Base-by-base conservation (phyloP, 2,113 vertebrate species). In the Zeus faber region DNA sequence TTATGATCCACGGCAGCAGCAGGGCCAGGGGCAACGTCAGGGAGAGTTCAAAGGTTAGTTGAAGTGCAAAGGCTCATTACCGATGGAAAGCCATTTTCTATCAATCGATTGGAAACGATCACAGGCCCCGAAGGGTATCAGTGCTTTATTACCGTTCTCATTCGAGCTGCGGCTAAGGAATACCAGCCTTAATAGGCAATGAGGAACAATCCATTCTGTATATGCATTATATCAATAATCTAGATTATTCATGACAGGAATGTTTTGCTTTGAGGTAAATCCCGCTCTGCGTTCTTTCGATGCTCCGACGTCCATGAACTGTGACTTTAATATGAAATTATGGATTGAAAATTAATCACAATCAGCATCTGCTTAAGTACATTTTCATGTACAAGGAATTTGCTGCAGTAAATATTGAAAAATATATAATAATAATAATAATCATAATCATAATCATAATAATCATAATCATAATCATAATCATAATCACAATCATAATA, bases 41-140 rank as follows among this genome's bases (percentile, higher is more conserved):
- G 62, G 64, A 37, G 52, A 79, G 84, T 82, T 86, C 83, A 87
- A 80, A 86, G 87, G 85, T 83, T 64, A 84, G 50, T 33, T 40
- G 66, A 82, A 83, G 78, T 83, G 81, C 48, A 51, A 54, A 20
- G 57, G 71, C 77, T 85, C 79, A 84, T 85, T 74, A 74, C 56
- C 3, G 63, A 54, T 18, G 62, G 51, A 62, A 54, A 86, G 73
- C 73, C 73, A 27, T 83, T 83, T 83, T 81, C 76, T 74, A 80
- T 85, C 74, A 72, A 76, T 88, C 72, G 84, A 87, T 87, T 83
- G 76, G 50, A 69, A 80, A 84, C 77, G 79, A 80, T 81, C 57
- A 64, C 67, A 62, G 70, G 33, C 27, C 65, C 80, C 18, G 24
- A 10, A 62, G 78, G 82, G 66, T 60, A 54, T 58, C 13, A 8